Evolutionary conservation across 2,113 vertebrate species (phyloP).

Genomic region (Carassius gibelio): DNA sequence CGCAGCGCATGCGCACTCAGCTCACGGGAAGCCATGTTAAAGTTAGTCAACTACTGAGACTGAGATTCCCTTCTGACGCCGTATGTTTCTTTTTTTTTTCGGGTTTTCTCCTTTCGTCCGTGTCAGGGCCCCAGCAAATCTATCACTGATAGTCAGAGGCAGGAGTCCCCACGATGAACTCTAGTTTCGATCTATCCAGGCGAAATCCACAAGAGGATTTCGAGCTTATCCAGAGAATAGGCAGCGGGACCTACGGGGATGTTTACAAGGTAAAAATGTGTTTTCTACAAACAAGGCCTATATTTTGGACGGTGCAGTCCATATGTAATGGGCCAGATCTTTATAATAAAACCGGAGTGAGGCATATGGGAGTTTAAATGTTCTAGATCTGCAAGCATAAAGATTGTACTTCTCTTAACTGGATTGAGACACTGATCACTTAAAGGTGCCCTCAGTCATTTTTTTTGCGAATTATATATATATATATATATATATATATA

Average conservation of each 20-base stretch:
- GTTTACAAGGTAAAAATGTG: slow-evolving; percentile 82
- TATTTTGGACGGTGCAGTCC: background rate
- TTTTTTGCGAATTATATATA: background rate
- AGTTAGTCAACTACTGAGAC: slow-evolving; percentile 48
- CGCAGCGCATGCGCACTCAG: slow-evolving; percentile 57
- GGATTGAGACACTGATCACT: slow-evolving; percentile 11
- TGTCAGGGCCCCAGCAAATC: slow-evolving; percentile 11
- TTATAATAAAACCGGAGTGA: background rate
- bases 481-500: too few relatives aligned
- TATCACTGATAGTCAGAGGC: slow-evolving; percentile 7
- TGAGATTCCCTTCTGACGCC: slow-evolving; percentile 44
- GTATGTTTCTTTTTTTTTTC: slow-evolving; percentile 52
- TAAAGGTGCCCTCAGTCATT: slow-evolving; percentile 5
- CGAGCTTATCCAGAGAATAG: slow-evolving; percentile 86
- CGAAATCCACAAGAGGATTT: slow-evolving; percentile 89
- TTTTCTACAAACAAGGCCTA: slow-evolving; percentile 12
- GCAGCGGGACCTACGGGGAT: slow-evolving; percentile 88
- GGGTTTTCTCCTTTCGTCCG: slow-evolving; percentile 16
- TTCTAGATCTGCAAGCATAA: background rate
- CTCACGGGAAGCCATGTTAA: slow-evolving; percentile 65
- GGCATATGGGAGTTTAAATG: background rate
- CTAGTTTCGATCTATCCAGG: slow-evolving; percentile 80
- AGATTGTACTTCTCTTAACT: background rate
- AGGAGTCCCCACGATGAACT: slow-evolving; percentile 60
- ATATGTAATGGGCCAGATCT: background rate